phyloP scores from a whole-genome alignment of 2,797 vertebrate genomes.

The Acanthis flammea region DNA sequence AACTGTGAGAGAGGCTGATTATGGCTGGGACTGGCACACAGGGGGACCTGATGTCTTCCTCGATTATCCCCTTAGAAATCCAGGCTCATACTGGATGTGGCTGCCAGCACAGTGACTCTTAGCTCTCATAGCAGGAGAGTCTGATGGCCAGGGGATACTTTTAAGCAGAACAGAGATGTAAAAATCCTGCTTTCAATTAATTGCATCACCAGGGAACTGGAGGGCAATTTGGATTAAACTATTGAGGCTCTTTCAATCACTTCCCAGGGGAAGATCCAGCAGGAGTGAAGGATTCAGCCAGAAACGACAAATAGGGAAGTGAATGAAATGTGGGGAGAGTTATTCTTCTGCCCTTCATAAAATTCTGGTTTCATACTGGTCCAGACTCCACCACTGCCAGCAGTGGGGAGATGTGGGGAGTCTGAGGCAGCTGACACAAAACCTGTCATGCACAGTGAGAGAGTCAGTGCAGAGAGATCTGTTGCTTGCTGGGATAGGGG shows the following conservation, averaged over 20 bases:
- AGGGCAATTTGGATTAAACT: constrained; percentile 54
- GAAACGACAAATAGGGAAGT: neutral
- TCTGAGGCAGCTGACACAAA: neutral
- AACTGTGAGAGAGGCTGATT: neutral
- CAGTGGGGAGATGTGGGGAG: neutral
- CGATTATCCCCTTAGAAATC: neutral
- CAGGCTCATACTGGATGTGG: neutral
- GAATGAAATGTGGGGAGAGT: neutral
- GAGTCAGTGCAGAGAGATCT: neutral
- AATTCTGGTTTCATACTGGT: neutral
- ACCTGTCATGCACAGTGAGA: neutral
- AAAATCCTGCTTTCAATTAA: constrained; percentile 52
- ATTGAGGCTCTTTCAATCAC: constrained; percentile 8
- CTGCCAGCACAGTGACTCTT: neutral
- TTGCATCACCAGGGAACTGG: constrained; percentile 19
- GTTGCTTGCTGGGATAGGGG: neutral
- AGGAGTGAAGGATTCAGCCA: neutral
- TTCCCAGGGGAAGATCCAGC: neutral
- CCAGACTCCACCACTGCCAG: neutral
- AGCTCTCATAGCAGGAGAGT: neutral
- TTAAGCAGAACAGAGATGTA: constrained; percentile 23
- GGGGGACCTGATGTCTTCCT: neutral
- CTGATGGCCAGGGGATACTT: neutral
- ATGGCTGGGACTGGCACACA: neutral
- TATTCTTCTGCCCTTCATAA: neutral